Base-by-base conservation (phyloP, 1,140 invertebrate species). In the Ptiloglossa arizonensis region DNA sequence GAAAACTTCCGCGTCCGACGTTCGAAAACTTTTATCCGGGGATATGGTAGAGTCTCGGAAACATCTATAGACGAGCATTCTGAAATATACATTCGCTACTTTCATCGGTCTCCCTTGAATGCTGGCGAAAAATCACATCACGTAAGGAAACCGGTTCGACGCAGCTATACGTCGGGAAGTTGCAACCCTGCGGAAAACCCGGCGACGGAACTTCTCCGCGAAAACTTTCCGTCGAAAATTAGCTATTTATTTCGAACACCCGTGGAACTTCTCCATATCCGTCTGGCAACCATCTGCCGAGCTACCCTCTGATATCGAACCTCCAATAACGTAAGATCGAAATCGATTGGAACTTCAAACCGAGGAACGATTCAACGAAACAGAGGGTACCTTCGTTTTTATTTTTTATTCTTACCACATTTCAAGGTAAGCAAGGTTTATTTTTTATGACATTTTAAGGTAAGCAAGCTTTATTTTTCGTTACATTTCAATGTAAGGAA, bases 1-100 rank as follows among this genome's bases (percentile, higher is more conserved):
- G 8, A 11, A 6, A 48, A 48, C 6, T 48, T 48, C 17, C 35
- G n/a, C 41, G 27, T 48, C 46, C 22, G 13, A 57, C 41, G 24
- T 57, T n/a, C 19, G 13, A 15, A 56, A 57, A 70, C 22, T 70
- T 70, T 57, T 24, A 38, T 38, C 50, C 22, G 24, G 4, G 52
- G 35, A 56, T 69, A 38, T 3, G 52, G 5, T 24, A 13, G 1
- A 27, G 52, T 27, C 57, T 60, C 17, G 32, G n/a, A 38, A 38
- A 35, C 57, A 60, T 60, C 29, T 17, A 17, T 5, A 56, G 54
- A 1, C 5, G 54, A 35, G 2, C 32, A n/a, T 35, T 41, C 27
- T 41, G 59, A 62, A 41, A 41, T 41, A 62, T 41, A 62, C 59
- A 41, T 41, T 62, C 59, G 59, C 17, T n/a, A 17, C 35, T 41